Base-by-base conservation (phyloP, 2,888 invertebrate species). In the Melolontha melolontha region DNA sequence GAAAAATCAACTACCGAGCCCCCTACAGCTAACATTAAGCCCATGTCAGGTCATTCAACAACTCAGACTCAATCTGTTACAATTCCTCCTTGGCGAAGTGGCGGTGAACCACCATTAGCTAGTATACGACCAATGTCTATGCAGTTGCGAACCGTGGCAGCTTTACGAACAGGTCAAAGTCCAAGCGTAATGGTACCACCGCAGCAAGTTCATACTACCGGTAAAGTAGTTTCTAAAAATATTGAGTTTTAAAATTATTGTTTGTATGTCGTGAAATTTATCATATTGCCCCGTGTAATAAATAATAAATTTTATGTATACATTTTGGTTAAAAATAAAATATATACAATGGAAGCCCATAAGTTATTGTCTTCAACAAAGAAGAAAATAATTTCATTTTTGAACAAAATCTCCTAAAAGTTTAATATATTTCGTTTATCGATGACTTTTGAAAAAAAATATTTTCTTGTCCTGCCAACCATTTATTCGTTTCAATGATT, bases 21-120 rank as follows among this genome's bases (percentile, higher is more conserved):
- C 29, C 89, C 92, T 0, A 97, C 96, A 0, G 97, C 97, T 5
- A 97, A 97, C 80, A 97, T 97, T 49, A 95, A 95, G 81, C 97
- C 97, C 0, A 95, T 97, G 92, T 93, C 96, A 2, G 94, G 83
- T 16, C 83, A 83, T 71, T 82, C 82, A 0, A 83, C 83, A 0
- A 82, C 82, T 17, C 83, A 83, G 76, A 82, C 83, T 40, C 85
- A 86, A 70, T 84, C 87, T 41, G 88, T 86, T 77, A 87, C 88
- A 4, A 88, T 89, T 44, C 87, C 86, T n/a, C 88, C 89, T 17
- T 89, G 92, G 82, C 88, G 92, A 16, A 83, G 80, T 70, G 91
- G 91, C 1, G 89, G 91, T 5, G 93, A 94, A 80, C 94, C 96
- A 0, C 96, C 93, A 0, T 86, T 96, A 71, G 97, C 97, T 16